Evolutionary conservation across 2,113 vertebrate species (phyloP).

Genomic region (Channa argus): DNA sequence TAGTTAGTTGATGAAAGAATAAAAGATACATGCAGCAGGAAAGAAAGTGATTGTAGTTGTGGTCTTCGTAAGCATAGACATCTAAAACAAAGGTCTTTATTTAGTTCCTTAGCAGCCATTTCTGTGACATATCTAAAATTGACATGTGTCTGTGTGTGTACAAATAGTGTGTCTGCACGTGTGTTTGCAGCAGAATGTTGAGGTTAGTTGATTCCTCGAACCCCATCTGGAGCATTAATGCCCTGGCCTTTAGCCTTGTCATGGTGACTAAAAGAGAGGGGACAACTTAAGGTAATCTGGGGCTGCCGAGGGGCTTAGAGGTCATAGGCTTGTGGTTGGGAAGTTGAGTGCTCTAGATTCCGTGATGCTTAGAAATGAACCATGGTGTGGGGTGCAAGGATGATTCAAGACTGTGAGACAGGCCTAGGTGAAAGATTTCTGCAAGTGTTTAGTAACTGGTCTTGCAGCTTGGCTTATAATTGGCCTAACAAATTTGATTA

Average conservation of each 20-base stretch:
- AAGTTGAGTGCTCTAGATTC: slow-evolving; percentile 22
- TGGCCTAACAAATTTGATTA: neutral
- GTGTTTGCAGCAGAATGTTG: neutral
- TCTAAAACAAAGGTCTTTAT: too few species aligned
- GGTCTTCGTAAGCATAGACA: neutral
- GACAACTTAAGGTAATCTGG: slow-evolving; percentile 13
- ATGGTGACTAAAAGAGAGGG: slow-evolving; percentile 1
- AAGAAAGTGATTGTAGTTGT: too few species aligned
- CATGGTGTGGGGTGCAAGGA: neutral
- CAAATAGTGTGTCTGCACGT: neutral
- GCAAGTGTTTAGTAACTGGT: slow-evolving; percentile 51
- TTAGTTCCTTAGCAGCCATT: neutral
- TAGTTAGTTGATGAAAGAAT: too few species aligned
- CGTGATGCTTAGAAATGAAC: neutral
- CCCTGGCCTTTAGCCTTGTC: slow-evolving; percentile 16
- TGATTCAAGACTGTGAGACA: neutral
- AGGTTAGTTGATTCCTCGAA: slow-evolving; percentile 48
- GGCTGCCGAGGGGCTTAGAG: slow-evolving; percentile 25
- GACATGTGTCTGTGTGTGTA: neutral
- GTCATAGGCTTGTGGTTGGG: neutral
- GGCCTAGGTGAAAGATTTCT: slow-evolving; percentile 21
- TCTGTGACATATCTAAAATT: neutral
- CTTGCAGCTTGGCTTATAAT: neutral
- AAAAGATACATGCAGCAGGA: too few species aligned
- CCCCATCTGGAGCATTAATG: slow-evolving; percentile 51